phyloP scores from a whole-genome alignment of 1,140 invertebrate species.

The Plodia interpunctella region DNA sequence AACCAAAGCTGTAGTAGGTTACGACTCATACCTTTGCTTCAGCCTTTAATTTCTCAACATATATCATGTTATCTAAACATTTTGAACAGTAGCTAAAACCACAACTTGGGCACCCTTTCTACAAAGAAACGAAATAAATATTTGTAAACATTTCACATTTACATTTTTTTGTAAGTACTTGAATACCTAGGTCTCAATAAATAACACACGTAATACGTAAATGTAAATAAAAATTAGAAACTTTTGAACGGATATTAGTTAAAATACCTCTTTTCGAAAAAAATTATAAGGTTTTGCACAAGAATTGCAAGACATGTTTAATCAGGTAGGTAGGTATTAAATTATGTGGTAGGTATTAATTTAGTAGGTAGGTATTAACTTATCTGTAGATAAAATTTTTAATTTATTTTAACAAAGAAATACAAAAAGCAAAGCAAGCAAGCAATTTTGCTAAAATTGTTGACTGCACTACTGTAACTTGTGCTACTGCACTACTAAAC shows the following conservation, averaged over 20 bases:
- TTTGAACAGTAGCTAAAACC: slow-evolving; percentile 81
- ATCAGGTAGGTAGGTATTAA: background rate
- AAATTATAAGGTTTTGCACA: slow-evolving; percentile 53
- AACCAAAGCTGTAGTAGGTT: no score
- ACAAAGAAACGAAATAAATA: slow-evolving; percentile 20
- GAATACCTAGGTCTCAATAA: no score
- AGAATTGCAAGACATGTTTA: slow-evolving; percentile 28
- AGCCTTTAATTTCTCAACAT: slow-evolving; percentile 64
- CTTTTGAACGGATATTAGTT: no score
- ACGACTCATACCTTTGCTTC: slow-evolving; percentile 61
- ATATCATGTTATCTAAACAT: slow-evolving; percentile 78
- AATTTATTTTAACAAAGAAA: no score
- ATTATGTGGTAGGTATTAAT: background rate
- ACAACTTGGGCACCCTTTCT: slow-evolving; percentile 81
- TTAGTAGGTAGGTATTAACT: no score
- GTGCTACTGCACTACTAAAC: no score
- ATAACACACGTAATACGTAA: no score
- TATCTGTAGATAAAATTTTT: no score
- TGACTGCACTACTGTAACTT: no score
- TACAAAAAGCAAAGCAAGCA: no score
- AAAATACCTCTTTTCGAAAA: slow-evolving; percentile 47
- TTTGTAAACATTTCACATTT: slow-evolving; percentile 3
- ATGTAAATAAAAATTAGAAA: background rate
- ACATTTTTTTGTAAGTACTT: no score
- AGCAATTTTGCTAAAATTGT: no score